These are phyloP conservation scores for Platycnemis pennipes DNA, from an alignment of 2,888 invertebrate species.

Conservation along the genomic window DNA sequence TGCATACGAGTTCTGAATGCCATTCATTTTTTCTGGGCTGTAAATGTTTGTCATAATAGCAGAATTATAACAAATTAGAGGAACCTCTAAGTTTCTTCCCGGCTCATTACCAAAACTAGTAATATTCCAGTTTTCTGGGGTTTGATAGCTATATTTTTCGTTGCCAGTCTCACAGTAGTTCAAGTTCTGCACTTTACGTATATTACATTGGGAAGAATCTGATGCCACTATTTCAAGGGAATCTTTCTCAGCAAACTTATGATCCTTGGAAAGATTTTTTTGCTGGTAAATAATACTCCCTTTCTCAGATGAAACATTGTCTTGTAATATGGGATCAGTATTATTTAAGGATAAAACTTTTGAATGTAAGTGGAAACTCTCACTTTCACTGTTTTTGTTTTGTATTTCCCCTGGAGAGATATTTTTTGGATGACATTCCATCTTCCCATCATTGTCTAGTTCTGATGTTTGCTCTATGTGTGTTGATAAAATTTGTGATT, in stretches of 20 bases:
- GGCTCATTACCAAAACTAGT: neutral
- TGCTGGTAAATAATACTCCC: neutral
- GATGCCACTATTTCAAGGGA: neutral
- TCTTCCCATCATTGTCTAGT: neutral
- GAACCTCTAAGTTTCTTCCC: neutral
- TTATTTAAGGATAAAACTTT: neutral
- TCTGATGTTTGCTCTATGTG: neutral
- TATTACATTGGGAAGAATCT: neutral
- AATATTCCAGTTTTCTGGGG: neutral
- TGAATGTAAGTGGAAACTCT: neutral
- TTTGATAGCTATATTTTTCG: neutral
- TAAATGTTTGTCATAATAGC: neutral
- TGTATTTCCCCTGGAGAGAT: neutral
- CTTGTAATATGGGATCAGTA: neutral
- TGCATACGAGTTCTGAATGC: neutral
- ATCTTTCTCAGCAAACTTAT: neutral
- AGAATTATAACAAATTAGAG: neutral
- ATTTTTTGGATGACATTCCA: neutral
- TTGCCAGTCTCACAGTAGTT: neutral
- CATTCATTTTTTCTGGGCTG: neutral
- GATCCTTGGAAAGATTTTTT: neutral
- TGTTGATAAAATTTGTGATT: neutral
- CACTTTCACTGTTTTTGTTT: neutral
- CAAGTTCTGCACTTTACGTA: neutral
- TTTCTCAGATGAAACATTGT: neutral